These are phyloP conservation scores for Antheraea mylitta DNA, from an alignment of 1,140 invertebrate genomes.

Conservation along the genomic window DNA sequence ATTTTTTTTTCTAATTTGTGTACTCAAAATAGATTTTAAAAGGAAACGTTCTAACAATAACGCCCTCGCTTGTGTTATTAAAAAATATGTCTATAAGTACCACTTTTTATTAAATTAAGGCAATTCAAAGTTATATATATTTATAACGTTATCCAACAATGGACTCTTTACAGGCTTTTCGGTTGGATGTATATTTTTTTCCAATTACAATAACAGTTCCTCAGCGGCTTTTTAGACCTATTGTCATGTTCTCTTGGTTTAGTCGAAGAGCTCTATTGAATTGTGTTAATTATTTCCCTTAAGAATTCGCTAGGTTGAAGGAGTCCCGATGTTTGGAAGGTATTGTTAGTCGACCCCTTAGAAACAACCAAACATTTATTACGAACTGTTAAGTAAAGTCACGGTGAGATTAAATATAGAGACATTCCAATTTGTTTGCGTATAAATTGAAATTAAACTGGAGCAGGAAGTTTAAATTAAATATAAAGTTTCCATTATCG, in stretches of 20 bases:
- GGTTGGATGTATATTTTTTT: slow-evolving; percentile 40
- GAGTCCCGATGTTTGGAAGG: slow-evolving; percentile 25
- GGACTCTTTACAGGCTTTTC: slow-evolving; percentile 18
- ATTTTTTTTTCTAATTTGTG: too few species aligned
- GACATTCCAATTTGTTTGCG: slow-evolving; percentile 9
- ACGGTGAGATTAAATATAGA: slow-evolving; percentile 19
- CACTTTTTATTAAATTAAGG: background rate
- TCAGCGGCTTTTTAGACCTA: slow-evolving; percentile 34
- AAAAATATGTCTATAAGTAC: background rate
- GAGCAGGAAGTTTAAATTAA: slow-evolving; percentile 10
- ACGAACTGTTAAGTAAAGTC: slow-evolving; percentile 22
- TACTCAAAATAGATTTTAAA: too few species aligned
- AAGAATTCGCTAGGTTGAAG: slow-evolving; percentile 27
- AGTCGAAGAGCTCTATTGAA: slow-evolving; percentile 42
- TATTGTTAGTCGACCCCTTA: slow-evolving; percentile 22
- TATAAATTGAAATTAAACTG: slow-evolving; percentile 8
- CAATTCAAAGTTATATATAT: background rate
- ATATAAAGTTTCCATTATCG: slow-evolving; percentile 9
- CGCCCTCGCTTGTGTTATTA: too few species aligned
- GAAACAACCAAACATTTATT: slow-evolving; percentile 12
- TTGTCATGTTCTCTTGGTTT: slow-evolving; percentile 36
- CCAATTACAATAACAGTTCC: slow-evolving; percentile 43
- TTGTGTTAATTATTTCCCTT: slow-evolving; percentile 56
- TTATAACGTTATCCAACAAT: slow-evolving; percentile 13
- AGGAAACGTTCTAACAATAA: too few species aligned